Percentiles rank a stretch among this genome's conserved stretches.
These are phyloP conservation scores for Polyommatus iphigenia DNA, from an alignment of 2,888 invertebrate species.

Conservation along the genomic window DNA sequence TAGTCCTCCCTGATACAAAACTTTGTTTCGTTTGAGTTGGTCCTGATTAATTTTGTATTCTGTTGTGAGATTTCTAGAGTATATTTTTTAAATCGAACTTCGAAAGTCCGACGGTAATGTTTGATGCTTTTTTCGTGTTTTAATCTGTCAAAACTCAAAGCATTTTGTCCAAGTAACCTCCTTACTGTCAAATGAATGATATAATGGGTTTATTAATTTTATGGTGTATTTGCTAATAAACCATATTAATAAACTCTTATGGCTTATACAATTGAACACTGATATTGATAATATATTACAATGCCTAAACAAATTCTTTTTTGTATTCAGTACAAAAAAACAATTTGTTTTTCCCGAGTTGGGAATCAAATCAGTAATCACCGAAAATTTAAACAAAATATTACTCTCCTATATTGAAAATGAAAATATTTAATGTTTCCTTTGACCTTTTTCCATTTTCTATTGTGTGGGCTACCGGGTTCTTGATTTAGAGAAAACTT, in stretches of 20 bases:
- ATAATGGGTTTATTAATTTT: no score
- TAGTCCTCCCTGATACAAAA: constrained; percentile 13
- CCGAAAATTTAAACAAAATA: constrained; percentile 26
- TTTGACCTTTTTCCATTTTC: background rate
- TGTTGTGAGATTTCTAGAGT: constrained; percentile 11
- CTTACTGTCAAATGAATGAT: no score
- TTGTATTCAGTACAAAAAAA: background rate
- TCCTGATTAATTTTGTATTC: constrained; percentile 17
- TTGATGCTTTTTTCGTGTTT: background rate
- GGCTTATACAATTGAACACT: no score
- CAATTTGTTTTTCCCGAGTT: background rate
- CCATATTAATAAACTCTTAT: no score
- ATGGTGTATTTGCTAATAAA: no score
- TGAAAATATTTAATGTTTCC: background rate
- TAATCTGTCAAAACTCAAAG: background rate
- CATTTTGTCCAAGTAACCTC: no score
- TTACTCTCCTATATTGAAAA: background rate
- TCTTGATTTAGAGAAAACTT: background rate
- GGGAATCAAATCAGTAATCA: background rate
- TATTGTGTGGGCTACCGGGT: background rate
- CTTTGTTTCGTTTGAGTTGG: constrained; percentile 18
- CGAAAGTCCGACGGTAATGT: background rate
- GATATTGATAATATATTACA: background rate
- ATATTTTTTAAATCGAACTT: background rate
- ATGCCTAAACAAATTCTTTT: background rate